Conservation (phyloP, 2,113 vertebrate species). For the Nanger granti region DNA sequence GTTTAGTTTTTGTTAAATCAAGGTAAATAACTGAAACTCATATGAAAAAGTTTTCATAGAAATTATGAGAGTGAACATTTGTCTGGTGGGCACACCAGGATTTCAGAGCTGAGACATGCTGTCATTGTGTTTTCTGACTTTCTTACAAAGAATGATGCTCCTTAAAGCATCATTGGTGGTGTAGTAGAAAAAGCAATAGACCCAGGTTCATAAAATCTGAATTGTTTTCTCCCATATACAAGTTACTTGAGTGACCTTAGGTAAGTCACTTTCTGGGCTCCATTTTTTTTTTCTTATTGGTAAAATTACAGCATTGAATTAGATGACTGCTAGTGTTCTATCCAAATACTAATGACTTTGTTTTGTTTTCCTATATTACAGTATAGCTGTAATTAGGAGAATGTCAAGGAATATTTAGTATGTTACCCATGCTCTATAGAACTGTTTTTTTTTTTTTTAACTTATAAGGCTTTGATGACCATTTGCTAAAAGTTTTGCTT, state of each 20-base stretch:
- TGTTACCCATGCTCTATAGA: neutral
- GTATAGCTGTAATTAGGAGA: neutral
- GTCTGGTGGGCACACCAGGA: slow-evolving; percentile 15
- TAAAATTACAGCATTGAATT: neutral
- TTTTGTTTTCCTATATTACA: neutral
- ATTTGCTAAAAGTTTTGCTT: neutral
- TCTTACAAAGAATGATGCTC: neutral
- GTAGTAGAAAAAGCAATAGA: neutral
- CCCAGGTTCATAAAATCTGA: neutral
- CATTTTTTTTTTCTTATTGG: neutral
- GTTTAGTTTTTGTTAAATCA: slow-evolving; percentile 29
- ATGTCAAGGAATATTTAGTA: neutral
- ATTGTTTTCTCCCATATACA: neutral
- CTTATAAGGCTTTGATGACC: neutral
- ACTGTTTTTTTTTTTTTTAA: neutral
- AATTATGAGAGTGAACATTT: neutral
- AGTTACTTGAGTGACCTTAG: neutral
- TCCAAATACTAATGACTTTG: neutral
- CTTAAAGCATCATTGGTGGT: neutral
- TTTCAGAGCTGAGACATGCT: neutral
- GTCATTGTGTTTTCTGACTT: neutral
- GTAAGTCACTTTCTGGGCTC: neutral
- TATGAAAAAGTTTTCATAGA: slow-evolving; percentile 20
- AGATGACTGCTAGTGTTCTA: neutral
- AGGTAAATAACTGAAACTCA: neutral